Percentiles rank a stretch among this genome's conserved stretches.
Evolutionary conservation across 2,888 invertebrate genomes (phyloP).

Genomic region (Pyrrhia umbra): DNA sequence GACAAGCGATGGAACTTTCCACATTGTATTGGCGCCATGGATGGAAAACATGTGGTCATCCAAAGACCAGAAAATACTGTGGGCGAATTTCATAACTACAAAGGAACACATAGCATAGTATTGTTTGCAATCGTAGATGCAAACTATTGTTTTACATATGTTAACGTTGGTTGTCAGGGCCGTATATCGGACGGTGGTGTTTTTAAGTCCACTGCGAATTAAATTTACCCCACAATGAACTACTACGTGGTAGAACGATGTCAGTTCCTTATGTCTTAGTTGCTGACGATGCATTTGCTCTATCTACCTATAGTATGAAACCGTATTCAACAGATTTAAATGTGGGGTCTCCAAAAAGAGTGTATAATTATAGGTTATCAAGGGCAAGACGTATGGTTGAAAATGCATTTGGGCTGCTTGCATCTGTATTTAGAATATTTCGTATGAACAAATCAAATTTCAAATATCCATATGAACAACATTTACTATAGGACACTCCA

Average conservation of each 20-base stretch:
- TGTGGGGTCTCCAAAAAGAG: constrained; percentile 16
- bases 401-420: constrained; percentile 52
- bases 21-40: constrained; percentile 41
- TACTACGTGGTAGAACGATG: constrained; percentile 47
- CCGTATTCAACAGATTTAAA: constrained; percentile 53
- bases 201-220: constrained; percentile 46
- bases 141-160: constrained; percentile 50
- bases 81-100: constrained; percentile 50
- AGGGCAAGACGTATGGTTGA: constrained; percentile 56
- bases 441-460: no score
- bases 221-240: constrained; percentile 36
- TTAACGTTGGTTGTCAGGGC: constrained; percentile 56
- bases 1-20: constrained; percentile 38
- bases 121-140: constrained; percentile 47
- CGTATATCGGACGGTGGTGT: constrained; percentile 59
- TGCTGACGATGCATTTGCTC: constrained; percentile 56
- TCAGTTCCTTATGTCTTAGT: constrained; percentile 55
- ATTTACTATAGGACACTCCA: no score
- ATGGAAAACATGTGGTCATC: constrained; percentile 30
- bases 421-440: constrained; percentile 43
- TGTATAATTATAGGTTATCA: constrained; percentile 49
- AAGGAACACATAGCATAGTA: constrained; percentile 48
- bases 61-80: constrained; percentile 35
- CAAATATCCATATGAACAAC: no score
- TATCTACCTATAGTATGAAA: constrained; percentile 56